A percentile compares a stretch with the other conserved stretches of the same genome.
phyloP scores from a whole-genome alignment of 37 sponge, comb jelly and placozoan species.

The Agelas oroides region DNA sequence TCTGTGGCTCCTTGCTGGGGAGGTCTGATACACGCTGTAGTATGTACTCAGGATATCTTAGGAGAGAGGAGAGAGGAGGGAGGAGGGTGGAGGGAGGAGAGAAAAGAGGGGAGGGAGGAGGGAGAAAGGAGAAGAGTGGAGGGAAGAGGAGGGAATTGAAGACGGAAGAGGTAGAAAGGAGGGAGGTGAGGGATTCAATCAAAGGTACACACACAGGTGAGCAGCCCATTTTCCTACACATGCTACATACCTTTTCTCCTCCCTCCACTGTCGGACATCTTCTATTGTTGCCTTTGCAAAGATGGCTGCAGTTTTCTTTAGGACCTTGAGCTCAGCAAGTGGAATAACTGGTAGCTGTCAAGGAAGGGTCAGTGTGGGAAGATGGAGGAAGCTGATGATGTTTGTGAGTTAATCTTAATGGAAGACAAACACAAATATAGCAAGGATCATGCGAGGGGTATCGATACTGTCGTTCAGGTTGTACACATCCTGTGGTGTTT shows the following conservation, averaged over 20 bases:
- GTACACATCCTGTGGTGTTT: constrained; percentile 74
- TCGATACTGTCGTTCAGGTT: constrained; percentile 68
- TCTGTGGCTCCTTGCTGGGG: constrained; percentile 30
- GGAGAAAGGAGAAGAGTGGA: background rate
- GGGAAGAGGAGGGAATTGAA: background rate
- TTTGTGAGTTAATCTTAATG: background rate
- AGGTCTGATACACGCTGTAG: constrained; percentile 41
- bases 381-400: background rate
- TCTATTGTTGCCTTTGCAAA: constrained; percentile 23
- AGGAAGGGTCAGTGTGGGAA: background rate
- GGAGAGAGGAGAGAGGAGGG: too few relatives aligned
- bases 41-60: constrained; percentile 61
- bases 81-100: too few relatives aligned
- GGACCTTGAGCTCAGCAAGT: constrained; percentile 11
- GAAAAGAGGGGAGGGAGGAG: background rate
- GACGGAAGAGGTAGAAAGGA: background rate
- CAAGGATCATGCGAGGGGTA: too few relatives aligned
- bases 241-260: constrained; percentile 34
- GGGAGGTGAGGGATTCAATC: background rate
- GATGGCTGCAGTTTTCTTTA: constrained; percentile 22
- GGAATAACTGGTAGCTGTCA: constrained; percentile 24
- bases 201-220: background rate
- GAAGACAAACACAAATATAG: background rate
- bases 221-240: too few relatives aligned
- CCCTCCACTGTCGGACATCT: constrained; percentile 33